Conservation (phyloP, 2,797 vertebrate species). For the Salmo trutta region DNA sequence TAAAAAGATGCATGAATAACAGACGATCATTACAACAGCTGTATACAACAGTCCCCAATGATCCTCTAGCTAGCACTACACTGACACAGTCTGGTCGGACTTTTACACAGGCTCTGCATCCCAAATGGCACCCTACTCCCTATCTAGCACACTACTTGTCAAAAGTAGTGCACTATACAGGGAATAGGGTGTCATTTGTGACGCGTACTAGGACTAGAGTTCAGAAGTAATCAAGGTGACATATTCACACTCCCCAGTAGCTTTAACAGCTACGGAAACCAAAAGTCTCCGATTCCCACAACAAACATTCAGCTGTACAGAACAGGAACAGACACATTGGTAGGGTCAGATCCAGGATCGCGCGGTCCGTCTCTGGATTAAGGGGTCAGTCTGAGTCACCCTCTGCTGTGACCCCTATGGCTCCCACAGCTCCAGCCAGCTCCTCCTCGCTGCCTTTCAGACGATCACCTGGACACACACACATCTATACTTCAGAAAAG, state of each 20-base stretch:
- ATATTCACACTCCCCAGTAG: conserved; percentile 8
- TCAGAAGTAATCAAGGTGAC: background rate
- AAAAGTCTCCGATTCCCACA: conserved; percentile 1
- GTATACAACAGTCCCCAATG: background rate
- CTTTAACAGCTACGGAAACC: conserved; percentile 6
- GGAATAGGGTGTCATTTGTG: background rate
- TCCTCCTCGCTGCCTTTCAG: conserved; percentile 88
- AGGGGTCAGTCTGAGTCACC: conserved; percentile 86
- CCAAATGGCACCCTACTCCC: background rate
- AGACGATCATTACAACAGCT: background rate
- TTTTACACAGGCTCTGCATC: background rate
- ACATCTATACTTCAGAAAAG: accelerated
- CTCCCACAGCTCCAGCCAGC: conserved; percentile 81
- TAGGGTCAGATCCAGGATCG: background rate
- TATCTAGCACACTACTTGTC: background rate
- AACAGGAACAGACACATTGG: background rate
- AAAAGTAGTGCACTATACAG: background rate
- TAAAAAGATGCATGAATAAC: background rate
- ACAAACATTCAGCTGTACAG: background rate
- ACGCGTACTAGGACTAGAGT: background rate
- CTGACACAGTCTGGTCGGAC: background rate
- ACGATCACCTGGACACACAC: conserved; percentile 82
- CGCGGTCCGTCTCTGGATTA: background rate
- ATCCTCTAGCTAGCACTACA: background rate
- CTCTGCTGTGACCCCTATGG: conserved; percentile 72